Percentiles rank a stretch among this genome's conserved stretches.
Evolutionary conservation across 2,797 vertebrate species (phyloP).

Genomic region (Coreius guichenoti): DNA sequence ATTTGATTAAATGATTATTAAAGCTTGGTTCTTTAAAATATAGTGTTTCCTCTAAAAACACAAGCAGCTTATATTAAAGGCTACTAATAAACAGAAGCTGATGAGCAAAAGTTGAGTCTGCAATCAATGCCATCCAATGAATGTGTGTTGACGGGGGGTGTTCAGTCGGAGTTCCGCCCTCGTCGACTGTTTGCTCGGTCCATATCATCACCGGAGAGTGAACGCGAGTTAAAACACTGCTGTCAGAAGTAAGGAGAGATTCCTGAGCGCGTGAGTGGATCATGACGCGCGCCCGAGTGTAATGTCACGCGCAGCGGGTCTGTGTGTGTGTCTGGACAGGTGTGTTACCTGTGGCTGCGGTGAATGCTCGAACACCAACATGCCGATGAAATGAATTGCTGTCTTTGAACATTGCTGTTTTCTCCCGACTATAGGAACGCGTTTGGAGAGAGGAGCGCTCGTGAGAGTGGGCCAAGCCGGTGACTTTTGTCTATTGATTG

Average conservation of each 20-base stretch:
- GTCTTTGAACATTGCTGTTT: background rate
- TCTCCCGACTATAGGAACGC: background rate
- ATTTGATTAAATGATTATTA: background rate
- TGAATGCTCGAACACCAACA: constrained; percentile 46
- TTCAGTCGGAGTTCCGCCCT: constrained; percentile 29
- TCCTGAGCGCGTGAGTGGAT: background rate
- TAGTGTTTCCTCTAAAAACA: accelerated
- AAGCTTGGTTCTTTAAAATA: too few relatives aligned
- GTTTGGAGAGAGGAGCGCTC: background rate
- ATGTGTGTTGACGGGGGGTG: constrained; percentile 26
- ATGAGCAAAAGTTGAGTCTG: background rate
- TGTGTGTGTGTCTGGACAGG: constrained; percentile 67
- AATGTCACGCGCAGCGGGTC: constrained; percentile 38
- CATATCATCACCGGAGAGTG: background rate
- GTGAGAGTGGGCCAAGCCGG: background rate
- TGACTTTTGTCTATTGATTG: background rate
- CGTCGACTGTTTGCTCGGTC: constrained; percentile 22
- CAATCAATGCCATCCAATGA: constrained; percentile 39
- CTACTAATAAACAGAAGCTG: background rate
- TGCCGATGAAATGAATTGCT: background rate
- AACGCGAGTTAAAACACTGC: background rate
- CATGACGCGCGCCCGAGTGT: constrained; percentile 15
- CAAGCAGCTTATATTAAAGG: background rate
- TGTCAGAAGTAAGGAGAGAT: background rate
- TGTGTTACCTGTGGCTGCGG: constrained; percentile 77